phyloP scores from a whole-genome alignment of 2,113 vertebrate genomes.

The Microcebus tavaratra region DNA sequence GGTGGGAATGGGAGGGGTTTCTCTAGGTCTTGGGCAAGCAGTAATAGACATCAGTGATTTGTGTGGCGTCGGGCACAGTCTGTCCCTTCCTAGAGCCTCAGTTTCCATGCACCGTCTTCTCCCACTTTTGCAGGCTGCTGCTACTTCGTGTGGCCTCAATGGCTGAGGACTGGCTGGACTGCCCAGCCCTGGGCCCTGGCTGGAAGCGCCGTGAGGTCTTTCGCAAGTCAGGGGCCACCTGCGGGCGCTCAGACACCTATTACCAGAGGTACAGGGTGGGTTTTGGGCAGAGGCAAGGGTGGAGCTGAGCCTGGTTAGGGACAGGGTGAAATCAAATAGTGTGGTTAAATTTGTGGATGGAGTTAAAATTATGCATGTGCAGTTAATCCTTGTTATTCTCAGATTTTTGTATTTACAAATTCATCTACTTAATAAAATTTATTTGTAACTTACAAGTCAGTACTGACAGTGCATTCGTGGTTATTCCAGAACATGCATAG shows the following conservation, averaged over 20 bases:
- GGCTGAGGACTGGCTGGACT: conserved; percentile 91
- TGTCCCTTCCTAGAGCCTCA: background rate
- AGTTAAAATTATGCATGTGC: background rate
- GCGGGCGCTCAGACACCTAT: conserved; percentile 92
- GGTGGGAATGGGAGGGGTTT: background rate
- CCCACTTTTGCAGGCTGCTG: background rate
- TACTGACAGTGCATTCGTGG: background rate
- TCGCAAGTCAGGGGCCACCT: conserved; percentile 88
- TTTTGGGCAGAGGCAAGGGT: conserved; percentile 8
- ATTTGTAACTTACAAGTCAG: conserved; percentile 21
- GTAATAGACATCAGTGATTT: background rate
- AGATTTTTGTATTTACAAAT: conserved; percentile 44
- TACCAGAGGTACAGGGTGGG: conserved; percentile 88
- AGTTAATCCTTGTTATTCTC: background rate
- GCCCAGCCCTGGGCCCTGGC: conserved; percentile 88
- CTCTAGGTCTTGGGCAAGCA: background rate
- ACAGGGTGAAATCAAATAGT: background rate
- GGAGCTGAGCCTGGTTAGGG: background rate
- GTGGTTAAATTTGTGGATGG: conserved; percentile 12
- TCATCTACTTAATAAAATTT: conserved; percentile 36
- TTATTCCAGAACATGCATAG: background rate
- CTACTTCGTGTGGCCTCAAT: conserved; percentile 67
- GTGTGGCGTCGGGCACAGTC: background rate
- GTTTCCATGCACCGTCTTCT: background rate
- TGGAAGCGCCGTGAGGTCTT: conserved; percentile 92